Evolutionary conservation across 1,140 invertebrate genomes (phyloP), one percentile per base, ranked within the genome.

Genomic region (Heliconius congener): DNA sequence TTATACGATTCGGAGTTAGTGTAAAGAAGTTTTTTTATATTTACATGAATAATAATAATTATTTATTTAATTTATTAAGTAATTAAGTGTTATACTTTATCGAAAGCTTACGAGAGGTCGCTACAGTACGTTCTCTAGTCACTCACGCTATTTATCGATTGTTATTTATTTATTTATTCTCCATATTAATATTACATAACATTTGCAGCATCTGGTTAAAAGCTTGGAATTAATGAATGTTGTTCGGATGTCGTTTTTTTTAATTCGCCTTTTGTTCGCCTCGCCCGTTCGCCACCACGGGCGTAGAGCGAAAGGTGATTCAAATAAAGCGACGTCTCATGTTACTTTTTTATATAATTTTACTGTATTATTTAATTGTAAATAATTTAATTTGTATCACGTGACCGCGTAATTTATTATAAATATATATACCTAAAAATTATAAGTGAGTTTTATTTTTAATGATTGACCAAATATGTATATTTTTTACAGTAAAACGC

Each of bases 331-430:
- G 71, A 66, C 23, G 19, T 50, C 83, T 81, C 42, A 77, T 92
- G 87, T 88, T 91, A 91, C 89, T 93, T 93, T 52, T 93, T 93
- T 93, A 93, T 92, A 90, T 91, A 91, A 89, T 88, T 91, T 91
- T 90, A 93, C 87, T 92, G 86, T 91, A 91, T 87, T 92, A 93
- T 91, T 92, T 90, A 92, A 92, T 91, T 93, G 91, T 94, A 94
- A 90, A 94, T 94, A 92, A 91, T 87, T 88, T 89, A 90, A 91
- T 91, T 93, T 90, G 90, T 93, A 91, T 93, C 88, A 92, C 88
- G 90, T 93, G 90, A 93, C 91, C 85, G 88, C 88, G 86, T 92
- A 91, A 93, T 91, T 93, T 93, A 93, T 93, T 86, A 92, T 93
- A 93, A 92, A 93, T 93, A 92, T 93, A 87, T 93, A 93, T 93